These are phyloP conservation scores for Hyposoter didymator DNA, from an alignment of 2,888 invertebrate species.

Conservation along the genomic window DNA sequence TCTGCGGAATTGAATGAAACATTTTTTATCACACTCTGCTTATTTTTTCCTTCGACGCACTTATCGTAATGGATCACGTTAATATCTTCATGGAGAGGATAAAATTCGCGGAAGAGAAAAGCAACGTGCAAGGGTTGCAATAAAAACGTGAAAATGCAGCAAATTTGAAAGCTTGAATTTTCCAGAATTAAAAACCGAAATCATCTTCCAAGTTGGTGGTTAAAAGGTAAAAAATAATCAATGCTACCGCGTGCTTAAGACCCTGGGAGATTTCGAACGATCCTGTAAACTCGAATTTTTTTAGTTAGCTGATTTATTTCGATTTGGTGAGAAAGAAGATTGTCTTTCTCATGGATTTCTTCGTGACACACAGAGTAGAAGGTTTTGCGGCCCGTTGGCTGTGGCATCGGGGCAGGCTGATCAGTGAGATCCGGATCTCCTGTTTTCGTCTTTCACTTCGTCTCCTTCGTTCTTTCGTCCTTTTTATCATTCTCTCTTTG, in stretches of 20 bases:
- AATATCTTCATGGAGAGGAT: no score
- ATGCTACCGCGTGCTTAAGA: no score
- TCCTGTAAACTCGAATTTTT: not conserved
- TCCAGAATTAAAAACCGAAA: no score
- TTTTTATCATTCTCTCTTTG: conserved; percentile 40
- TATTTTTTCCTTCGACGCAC: not conserved
- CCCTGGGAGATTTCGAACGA: not conserved
- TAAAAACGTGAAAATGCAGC: no score
- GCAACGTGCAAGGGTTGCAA: no score
- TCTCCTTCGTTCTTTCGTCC: conserved; percentile 67
- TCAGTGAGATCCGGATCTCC: conserved; percentile 61
- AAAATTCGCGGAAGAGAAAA: no score
- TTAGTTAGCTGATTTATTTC: conserved; percentile 44
- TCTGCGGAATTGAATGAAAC: conserved; percentile 80
- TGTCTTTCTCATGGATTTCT: conserved; percentile 3
- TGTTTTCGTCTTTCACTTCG: conserved; percentile 32
- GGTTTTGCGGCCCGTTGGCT: conserved; percentile 61
- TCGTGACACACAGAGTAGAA: conserved; percentile 27
- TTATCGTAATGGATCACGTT: not conserved
- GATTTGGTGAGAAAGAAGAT: conserved; percentile 19
- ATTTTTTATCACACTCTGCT: not conserved
- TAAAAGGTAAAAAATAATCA: no score
- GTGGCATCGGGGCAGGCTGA: conserved; percentile 56
- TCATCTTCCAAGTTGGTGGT: no score
- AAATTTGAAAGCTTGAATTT: no score